Evolutionary conservation across 2,113 vertebrate genomes (phyloP), one percentile per base, ranked within the genome.

Genomic region (Sakesphorus luctuosus): DNA sequence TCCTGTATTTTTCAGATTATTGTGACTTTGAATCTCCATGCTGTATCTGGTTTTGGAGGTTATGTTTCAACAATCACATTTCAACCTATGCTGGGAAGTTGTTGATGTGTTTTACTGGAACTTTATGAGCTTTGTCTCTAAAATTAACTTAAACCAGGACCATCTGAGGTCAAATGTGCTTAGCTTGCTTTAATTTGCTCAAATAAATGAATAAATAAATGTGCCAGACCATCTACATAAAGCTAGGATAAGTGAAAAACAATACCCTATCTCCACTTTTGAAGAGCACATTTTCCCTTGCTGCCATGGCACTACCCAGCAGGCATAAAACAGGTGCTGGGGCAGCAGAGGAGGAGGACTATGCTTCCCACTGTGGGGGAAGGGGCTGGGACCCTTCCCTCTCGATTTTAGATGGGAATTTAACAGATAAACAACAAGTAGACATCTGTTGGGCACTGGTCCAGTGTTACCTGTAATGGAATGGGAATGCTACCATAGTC

Each of bases 131-230:
- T 84, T 95, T 68, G 76, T 94, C 84, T 97, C 92, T 96, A 96
- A 96, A 97, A 97, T 97, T 97, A 97, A 97, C 96, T 97, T 97
- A 97, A 94, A 94, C 96, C 94, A 73, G 87, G 90, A 90, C 96
- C 96, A 92, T 95, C 93, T 93, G 92, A 97, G 95, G 96, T 97
- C 96, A 97, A 97, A 97, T 93, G 87, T 25, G 56, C 95, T 93
- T 92, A 89, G 76, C 96, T 96, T 82, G 91, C 89, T 93, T 96
- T 98, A 96, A 97, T 97, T 97, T 95, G 95, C 96, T 97, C 94
- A 97, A 96, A 96, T 97, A 96, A 98, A 97, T 89, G 92, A 97
- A 96, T 91, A 96, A 97, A 97, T 96, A 96, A 96, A 94, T 89
- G 72, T 75, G 81, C 91, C 94, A 93, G 90, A 93, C 88, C 90